phyloP scores from a whole-genome alignment of 1,140 invertebrate genomes.

The Drosophila nebulosa region DNA sequence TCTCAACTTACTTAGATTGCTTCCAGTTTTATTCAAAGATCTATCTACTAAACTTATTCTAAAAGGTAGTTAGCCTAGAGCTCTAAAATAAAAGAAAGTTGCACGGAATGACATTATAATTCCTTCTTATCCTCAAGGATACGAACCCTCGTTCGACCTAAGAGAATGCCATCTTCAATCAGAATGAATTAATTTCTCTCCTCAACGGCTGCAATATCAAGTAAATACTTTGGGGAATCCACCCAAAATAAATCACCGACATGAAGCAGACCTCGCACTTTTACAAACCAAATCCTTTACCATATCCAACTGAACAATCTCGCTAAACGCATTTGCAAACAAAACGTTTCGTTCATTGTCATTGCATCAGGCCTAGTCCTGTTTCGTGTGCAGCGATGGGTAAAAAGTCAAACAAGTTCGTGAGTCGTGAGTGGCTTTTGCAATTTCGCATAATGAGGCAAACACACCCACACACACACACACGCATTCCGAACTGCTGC shows the following conservation, averaged over 20 bases:
- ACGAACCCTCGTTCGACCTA: no score
- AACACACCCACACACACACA: slow-evolving; percentile 4
- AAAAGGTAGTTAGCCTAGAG: no score
- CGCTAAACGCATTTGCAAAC: slow-evolving; percentile 64
- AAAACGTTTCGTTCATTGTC: slow-evolving; percentile 38
- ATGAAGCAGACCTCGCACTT: not conserved
- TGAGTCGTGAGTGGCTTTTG: slow-evolving; percentile 36
- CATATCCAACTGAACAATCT: slow-evolving; percentile 52
- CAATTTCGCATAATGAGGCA: slow-evolving; percentile 43
- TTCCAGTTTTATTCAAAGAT: no score
- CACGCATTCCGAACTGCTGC: not conserved
- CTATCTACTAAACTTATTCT: no score
- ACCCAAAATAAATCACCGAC: no score
- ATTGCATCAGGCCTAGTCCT: not conserved
- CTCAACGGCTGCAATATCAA: no score
- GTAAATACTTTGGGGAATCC: no score
- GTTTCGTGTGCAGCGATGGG: slow-evolving; percentile 32
- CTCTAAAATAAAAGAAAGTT: no score
- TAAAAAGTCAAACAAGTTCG: slow-evolving; percentile 51
- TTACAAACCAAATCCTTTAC: slow-evolving; percentile 2
- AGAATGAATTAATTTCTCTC: not conserved
- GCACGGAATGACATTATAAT: no score
- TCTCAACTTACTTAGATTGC: no score
- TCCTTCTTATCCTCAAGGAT: no score
- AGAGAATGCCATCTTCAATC: no score